Conservation (phyloP, 2,113 vertebrate species). For the Callipepla squamata region DNA sequence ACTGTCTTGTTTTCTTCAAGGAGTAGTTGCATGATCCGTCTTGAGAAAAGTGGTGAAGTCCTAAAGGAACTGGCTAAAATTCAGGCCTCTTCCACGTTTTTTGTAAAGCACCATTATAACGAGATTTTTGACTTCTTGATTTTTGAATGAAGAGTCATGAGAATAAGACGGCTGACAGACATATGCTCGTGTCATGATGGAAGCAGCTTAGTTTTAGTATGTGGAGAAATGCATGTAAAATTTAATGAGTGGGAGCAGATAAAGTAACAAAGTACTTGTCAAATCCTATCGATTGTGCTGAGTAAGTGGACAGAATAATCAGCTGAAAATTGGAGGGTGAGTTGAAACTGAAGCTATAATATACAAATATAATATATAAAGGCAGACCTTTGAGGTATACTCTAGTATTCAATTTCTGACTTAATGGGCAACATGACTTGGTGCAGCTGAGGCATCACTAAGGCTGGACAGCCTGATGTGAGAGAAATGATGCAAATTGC, state of each 20-base stretch:
- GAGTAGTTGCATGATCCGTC: not conserved
- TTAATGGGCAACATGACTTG: not conserved
- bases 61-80: not conserved
- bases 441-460: not conserved
- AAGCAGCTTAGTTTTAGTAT: not conserved
- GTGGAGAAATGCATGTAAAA: not conserved
- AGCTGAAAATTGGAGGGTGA: not conserved
- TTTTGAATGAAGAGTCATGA: not conserved
- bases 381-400: not conserved
- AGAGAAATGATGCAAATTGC: not conserved
- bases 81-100: not conserved
- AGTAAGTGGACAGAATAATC: not conserved
- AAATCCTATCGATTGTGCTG: not conserved
- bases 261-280: not conserved
- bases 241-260: not conserved
- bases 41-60: not conserved
- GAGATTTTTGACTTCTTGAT: not conserved
- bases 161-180: not conserved
- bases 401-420: not conserved
- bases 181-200: not conserved
- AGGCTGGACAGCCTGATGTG: fast-evolving
- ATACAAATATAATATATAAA: too few relatives aligned
- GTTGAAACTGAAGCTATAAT: not conserved
- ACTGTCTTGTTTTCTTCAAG: not conserved
- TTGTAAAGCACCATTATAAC: not conserved